Base-by-base conservation (phyloP, 2,797 vertebrate genomes). In the Helarctos malayanus region DNA sequence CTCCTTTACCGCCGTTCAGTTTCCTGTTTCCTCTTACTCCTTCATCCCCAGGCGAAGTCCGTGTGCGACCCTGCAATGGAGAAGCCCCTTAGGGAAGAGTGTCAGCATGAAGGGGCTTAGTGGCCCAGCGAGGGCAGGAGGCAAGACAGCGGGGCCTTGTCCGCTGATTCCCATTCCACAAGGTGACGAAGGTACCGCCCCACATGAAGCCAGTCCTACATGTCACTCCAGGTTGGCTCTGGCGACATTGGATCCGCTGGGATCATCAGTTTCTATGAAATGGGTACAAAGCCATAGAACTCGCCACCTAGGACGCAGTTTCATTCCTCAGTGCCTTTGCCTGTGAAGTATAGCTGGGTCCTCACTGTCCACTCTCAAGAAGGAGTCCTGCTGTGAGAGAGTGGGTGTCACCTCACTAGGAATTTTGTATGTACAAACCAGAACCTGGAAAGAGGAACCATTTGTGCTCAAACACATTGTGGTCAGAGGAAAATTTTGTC, bases 371-470 rank as follows among this genome's bases (percentile, higher is more conserved):
- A n/a, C 3, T 84, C 38, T 87, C 4, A 86, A 83, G 52, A 91
- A 65, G 38, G 35, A 84, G 45, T 35, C 59, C 32, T 29, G 3
- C 52, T 92, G 47, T 76, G 14, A 38, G 88, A 75, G 25, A 83
- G 35, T 76, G 75, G 35, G 63, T 88, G 71, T 95, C 54, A 81
- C 85, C 59, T 73, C 54, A 65, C 69, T 76, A 96, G 75, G 83
- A 95, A 95, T 94, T 87, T 97, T 97, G 23, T 94, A 89, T 89
- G 95, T 56, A 83, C 63, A 81, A 82, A 89, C 61, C 91, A 92
- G 90, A 93, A 52, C 59, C 91, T 90, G 93, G 83, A 98, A 98
- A 98, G 97, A 97, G 98, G 97, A 98, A 98, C 95, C 76, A 56
- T 92, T 97, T 97, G 82, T 95, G 73, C 88, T 95, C 61, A 91